Percentiles rank a stretch among this genome's conserved stretches.
Evolutionary conservation across 2,888 invertebrate species (phyloP).

Genomic region (Scelioninae gen. 1): DNA sequence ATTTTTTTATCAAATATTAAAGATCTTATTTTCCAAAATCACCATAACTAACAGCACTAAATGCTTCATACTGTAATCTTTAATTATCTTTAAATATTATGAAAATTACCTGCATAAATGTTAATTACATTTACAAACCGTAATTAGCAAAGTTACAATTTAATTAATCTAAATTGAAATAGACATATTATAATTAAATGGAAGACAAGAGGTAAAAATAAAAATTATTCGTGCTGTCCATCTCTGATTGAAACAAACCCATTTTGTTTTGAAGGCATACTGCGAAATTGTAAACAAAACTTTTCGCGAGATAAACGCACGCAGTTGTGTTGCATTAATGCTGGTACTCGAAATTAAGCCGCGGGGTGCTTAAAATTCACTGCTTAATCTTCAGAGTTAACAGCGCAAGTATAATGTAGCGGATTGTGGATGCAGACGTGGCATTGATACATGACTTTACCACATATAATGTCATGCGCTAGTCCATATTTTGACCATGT

Average conservation of each 20-base stretch:
- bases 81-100: no score
- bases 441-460: conserved; percentile 22
- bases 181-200: no score
- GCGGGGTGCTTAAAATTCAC: conserved; percentile 53
- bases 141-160: no score
- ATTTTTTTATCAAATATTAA: no score
- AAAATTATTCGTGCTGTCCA: neutral
- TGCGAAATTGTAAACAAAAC: conserved; percentile 10
- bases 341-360: conserved; percentile 26
- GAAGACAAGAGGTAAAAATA: no score
- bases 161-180: no score
- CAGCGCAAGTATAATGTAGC: conserved; percentile 22
- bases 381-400: conserved; percentile 46
- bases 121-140: no score
- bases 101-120: no score
- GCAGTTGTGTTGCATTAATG: conserved; percentile 17
- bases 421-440: conserved; percentile 26
- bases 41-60: no score
- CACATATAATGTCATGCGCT: neutral
- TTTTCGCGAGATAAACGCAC: conserved; percentile 1
- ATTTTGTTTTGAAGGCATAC: conserved; percentile 4
- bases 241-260: neutral
- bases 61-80: no score
- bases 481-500: neutral
- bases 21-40: no score